Evolutionary conservation across 2,888 invertebrate genomes (phyloP).

Genomic region (Embidobia sp.): DNA sequence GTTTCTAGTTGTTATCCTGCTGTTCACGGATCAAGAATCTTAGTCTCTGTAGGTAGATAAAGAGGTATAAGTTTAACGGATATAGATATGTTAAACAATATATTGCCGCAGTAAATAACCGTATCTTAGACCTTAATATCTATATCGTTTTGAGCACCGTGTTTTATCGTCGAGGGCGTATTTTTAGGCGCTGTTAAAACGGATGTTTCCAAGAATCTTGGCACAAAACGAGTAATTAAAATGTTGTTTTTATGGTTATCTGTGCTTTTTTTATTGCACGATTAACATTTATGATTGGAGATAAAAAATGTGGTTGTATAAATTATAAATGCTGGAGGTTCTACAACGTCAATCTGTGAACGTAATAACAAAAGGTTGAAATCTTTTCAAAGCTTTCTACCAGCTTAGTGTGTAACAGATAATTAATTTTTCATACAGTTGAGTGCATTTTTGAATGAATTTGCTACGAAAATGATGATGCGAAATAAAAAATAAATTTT

Average conservation of each 20-base stretch:
- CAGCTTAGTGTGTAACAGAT: no score
- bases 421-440: no score
- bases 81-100: constrained; percentile 32
- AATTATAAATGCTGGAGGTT: no score
- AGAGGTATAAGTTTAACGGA: constrained; percentile 54
- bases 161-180: constrained; percentile 9
- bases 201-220: constrained; percentile 2
- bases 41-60: constrained; percentile 59
- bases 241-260: constrained; percentile 11
- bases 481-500: no score
- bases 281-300: background rate
- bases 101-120: constrained; percentile 24
- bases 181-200: constrained; percentile 21
- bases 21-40: constrained; percentile 67
- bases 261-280: constrained; percentile 4
- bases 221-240: constrained; percentile 26
- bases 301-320: background rate
- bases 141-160: constrained; percentile 1
- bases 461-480: no score
- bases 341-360: no score
- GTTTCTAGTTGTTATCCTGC: constrained; percentile 55
- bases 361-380: no score
- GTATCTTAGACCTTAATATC: constrained; percentile 33
- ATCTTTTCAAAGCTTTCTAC: no score
- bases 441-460: no score